Base-by-base conservation (phyloP, 2,113 vertebrate genomes). In the Typhlomys cinereus region DNA sequence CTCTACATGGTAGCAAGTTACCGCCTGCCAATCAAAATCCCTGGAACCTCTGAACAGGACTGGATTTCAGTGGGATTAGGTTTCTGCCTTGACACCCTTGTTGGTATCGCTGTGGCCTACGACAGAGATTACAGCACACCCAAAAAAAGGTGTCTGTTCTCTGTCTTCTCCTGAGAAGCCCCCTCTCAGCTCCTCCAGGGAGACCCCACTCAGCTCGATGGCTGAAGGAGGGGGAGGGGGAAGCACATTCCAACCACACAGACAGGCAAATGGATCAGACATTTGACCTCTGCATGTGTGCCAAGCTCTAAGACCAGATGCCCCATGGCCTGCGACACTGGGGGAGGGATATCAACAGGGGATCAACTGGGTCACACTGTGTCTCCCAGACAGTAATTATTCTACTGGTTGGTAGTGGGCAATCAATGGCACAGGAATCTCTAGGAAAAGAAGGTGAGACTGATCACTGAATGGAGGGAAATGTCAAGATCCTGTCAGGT, bases 271-370 rank as follows among this genome's bases (percentile, higher is more conserved):
- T 1, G 13, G 15, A 46, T 59, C 54, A 7, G 1, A 34, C 29
- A 4, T 18, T 23, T 50, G n/a, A 18, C 27, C 0, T 27, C 1
- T 29, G 12, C 2, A 1, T 18, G 34, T 12, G 21, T 23, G 6
- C 41, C 15, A 21, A 34, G 25, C 41, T 50, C 15, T 12, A 69
- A 57, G 67, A 31, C 50, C 29, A 48, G 36, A 21, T 1, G 0
- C 1, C 11, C 1, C 7, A 34, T 3, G 5, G 34, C 34, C 41
- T 18, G 1, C 44, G 2, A 34, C 74, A 3, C 13, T 15, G 12
- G 7, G 50, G 4, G 64, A n/a, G 5, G 7, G 59, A 27, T 2
- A 12, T 62, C 69, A 57, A 50, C n/a, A 57, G n/a, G 15, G 6
- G 2, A 64, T 0, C 34, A 34, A 44, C 20, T 4, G 17, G 25